Conservation (phyloP, 2,113 vertebrate genomes). For the Trinectes maculatus region DNA sequence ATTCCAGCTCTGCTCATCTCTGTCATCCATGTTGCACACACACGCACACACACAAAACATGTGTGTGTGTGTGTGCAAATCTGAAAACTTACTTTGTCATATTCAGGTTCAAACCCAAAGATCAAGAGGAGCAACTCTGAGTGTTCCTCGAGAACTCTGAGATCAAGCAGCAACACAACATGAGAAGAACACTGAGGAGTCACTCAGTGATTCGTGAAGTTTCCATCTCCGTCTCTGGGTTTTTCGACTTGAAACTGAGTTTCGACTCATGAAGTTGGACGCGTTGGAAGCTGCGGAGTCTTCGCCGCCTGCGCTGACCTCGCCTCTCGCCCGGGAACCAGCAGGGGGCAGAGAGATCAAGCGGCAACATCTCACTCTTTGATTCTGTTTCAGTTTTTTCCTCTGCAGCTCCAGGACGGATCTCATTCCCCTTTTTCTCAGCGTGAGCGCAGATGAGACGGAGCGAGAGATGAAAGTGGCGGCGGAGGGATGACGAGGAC, state of each 20-base stretch:
- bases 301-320: neutral
- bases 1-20: neutral
- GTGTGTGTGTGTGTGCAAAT: neutral
- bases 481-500: constrained; percentile 30
- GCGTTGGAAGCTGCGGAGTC: neutral
- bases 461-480: constrained; percentile 43
- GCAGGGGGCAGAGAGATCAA: neutral
- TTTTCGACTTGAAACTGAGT: neutral
- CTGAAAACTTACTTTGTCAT: constrained; percentile 24
- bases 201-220: too few relatives aligned
- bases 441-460: constrained; percentile 45
- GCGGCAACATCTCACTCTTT: neutral
- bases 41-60: constrained; percentile 11
- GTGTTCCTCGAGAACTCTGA: constrained; percentile 53
- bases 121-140: constrained; percentile 64
- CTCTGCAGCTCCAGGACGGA: neutral
- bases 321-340: neutral
- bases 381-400: neutral
- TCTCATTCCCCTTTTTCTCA: constrained; percentile 16
- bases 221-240: too few relatives aligned
- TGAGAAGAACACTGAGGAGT: rapidly evolving
- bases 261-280: neutral
- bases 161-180: neutral
- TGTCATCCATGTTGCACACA: constrained; percentile 19
- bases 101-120: constrained; percentile 43